Percentiles rank a stretch among this genome's conserved stretches.
Conservation (phyloP, 1,140 invertebrate genomes). For the Ceratina japonica region DNA sequence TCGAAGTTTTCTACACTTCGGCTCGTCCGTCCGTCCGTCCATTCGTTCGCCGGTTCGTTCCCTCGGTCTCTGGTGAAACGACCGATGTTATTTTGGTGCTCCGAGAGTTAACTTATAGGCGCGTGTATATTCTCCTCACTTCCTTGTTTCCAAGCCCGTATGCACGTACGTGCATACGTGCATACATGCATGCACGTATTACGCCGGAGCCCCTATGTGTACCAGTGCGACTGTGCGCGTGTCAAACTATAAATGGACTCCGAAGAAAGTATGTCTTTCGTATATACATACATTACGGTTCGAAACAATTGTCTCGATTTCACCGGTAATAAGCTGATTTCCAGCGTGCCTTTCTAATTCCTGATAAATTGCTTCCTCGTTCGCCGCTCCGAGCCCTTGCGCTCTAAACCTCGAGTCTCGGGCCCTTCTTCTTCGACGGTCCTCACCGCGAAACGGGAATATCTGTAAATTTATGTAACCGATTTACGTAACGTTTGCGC, state of each 20-base stretch:
- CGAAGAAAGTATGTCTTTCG: conserved; percentile 57
- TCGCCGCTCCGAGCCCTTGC: neutral
- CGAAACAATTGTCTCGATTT: conserved; percentile 54
- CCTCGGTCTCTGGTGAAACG: conserved; percentile 35
- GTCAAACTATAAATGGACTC: conserved; percentile 57
- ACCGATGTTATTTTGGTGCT: conserved; percentile 47
- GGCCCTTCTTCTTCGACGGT: neutral
- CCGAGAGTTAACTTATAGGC: conserved; percentile 53
- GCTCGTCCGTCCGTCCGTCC: conserved; percentile 38
- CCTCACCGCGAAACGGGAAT: neutral
- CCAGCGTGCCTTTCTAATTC: conserved; percentile 39
- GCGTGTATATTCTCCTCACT: conserved; percentile 44
- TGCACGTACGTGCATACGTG: conserved; percentile 29
- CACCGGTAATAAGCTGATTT: conserved; percentile 54
- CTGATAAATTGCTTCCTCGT: conserved; percentile 36
- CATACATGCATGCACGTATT: no score
- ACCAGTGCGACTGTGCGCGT: conserved; percentile 1
- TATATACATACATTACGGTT: conserved; percentile 49
- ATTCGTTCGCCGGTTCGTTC: neutral
- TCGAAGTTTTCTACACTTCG: conserved; percentile 45
- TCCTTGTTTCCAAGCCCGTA: conserved; percentile 54
- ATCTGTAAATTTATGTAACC: neutral
- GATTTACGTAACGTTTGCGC: neutral
- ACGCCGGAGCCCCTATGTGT: conserved; percentile 36
- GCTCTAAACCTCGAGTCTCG: neutral